Base-by-base conservation (phyloP, 1,140 invertebrate species). In the Cydia fagiglandana region DNA sequence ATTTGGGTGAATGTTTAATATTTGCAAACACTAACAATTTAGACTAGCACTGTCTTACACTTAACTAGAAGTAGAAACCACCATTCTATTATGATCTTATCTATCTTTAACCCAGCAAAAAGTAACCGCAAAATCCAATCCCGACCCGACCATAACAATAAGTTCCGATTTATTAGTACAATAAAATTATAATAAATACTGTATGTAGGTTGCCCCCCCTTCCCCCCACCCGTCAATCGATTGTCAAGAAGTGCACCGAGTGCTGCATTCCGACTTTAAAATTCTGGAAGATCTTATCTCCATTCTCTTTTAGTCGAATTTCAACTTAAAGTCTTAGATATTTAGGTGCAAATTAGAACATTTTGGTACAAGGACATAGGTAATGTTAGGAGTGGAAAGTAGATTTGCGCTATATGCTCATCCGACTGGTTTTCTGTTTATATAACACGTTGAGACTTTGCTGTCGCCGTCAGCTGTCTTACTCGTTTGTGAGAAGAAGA, bases 201-300 rank as follows among this genome's bases (percentile, higher is more conserved):
- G 34, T 70, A 70, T 70, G 66, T 70, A 70, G 66, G 66, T 41
- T 38, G n/a, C 38, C 64, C 10, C 66, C 66, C 66, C n/a, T 15
- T 10, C 12, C 45, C 45, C 10, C 45, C 90, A 87, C 86, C 90
- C 91, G 92, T 92, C 92, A 92, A 92, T 93, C 91, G 90, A 93
- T 93, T 92, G 92, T 93, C 92, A 93, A 92, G 89, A 83, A 88
- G 87, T 88, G 86, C 88, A 88, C 80, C 78, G 75, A 80, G 78
- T 77, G 80, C 80, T 80, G 83, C 80, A 81, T 79, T 78, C 76
- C 81, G 84, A 83, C 7, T 61, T 61, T 2, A 79, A 83, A 82
- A 76, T 85, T 82, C 78, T 78, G 75, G 77, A 84, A 78, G 82
- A 24, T 61, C 56, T 30, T 38, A 41, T 38, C 3, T 41, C n/a